phyloP scores from a whole-genome alignment of 2,888 invertebrate species.

The Anodontia alba region DNA sequence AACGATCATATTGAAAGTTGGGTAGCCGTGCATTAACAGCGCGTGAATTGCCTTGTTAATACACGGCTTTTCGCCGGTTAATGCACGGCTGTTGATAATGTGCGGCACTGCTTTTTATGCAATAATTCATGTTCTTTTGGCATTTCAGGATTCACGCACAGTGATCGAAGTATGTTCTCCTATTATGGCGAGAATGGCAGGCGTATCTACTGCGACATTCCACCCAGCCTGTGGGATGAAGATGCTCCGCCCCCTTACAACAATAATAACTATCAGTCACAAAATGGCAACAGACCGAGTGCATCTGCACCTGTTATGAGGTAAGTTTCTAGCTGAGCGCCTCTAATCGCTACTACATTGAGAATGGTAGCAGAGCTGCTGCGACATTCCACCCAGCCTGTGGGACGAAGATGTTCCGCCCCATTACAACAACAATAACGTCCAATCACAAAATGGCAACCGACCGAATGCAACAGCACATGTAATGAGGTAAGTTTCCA shows the following conservation, averaged over 20 bases:
- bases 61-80: too few species aligned
- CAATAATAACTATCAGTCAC: constrained; percentile 1
- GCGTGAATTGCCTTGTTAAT: too few species aligned
- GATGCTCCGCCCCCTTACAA: constrained; percentile 54
- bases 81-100: too few species aligned
- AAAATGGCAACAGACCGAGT: neutral
- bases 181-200: constrained; percentile 37
- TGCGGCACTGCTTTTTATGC: too few species aligned
- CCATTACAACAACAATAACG: constrained; percentile 25
- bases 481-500: neutral
- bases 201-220: constrained; percentile 40
- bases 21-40: too few species aligned
- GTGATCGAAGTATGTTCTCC: constrained; percentile 32
- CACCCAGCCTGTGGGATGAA: constrained; percentile 38
- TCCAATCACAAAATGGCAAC: neutral
- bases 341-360: constrained; percentile 22
- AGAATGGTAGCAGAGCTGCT: constrained; percentile 36
- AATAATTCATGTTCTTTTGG: too few species aligned
- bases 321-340: neutral
- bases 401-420: constrained; percentile 54
- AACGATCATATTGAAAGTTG: too few species aligned
- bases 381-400: constrained; percentile 42
- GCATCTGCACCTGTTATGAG: constrained; percentile 6
- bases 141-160: constrained; percentile 40
- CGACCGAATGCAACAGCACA: neutral